Base-by-base conservation (phyloP, 2,113 vertebrate species). In the Sigmodon hispidus region DNA sequence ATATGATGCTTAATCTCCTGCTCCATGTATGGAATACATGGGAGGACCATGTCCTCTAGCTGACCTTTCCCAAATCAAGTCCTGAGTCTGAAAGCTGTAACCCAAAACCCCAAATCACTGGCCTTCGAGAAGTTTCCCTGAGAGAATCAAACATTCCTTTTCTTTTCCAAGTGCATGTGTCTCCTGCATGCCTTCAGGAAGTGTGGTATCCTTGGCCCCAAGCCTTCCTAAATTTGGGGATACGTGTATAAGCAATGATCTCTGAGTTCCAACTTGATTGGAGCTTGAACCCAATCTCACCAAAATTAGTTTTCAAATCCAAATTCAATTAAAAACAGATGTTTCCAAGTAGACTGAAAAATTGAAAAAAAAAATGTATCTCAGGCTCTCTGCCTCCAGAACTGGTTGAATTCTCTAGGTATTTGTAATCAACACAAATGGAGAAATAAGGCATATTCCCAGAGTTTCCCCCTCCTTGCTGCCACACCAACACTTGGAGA, bases 291-390 rank as follows among this genome's bases (percentile, higher is more conserved):
- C 95, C 96, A 97, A 97, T 98, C 98, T 98, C 88, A 96, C 96
- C 96, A 81, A 97, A 97, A 98, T 98, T 98, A 95, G 97, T 98
- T 96, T 95, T 97, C 93, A 96, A 97, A 93, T 98, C 96, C 96
- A 96, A 91, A 96, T 95, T 94, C 36, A 96, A 98, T 98, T 97
- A 97, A 93, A 98, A 98, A 96, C 98, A 98, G 98, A 98, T 98
- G 98, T 97, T 97, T 96, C 93, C 96, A 96, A 88, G 97, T 91
- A 97, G 97, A 98, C 96, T 89, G 96, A 97, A 96, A 96, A 97
- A 96, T 24, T 88, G 57, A 15, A 84, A 73, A 85, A 91, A 59
- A 48, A 43, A 31, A 95, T 70, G 45, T n/a, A 87, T 70, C 93
- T 81, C 94, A 93, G 95, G 55, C 69, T 94, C 87, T 29, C 90